These are phyloP conservation scores for Corticium candelabrum DNA, from an alignment of 37 sponge, comb jelly and placozoan species.

Conservation along the genomic window DNA sequence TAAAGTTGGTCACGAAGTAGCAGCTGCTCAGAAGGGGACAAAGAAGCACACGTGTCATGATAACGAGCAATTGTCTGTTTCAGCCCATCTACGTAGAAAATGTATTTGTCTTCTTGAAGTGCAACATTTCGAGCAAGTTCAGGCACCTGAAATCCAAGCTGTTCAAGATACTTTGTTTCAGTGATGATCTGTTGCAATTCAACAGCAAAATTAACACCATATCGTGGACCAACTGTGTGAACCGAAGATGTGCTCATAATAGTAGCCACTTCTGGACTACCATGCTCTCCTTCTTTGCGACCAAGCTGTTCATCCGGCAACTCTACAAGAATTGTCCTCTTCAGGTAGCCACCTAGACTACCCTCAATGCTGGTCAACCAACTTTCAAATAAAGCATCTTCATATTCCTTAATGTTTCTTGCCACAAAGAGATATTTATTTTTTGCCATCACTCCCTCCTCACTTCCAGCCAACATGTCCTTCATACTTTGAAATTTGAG, in stretches of 20 bases:
- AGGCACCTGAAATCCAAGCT: conserved; percentile 82
- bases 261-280: not conserved
- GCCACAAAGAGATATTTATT: conserved; percentile 87
- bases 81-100: conserved; percentile 53
- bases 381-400: conserved; percentile 58
- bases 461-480: conserved; percentile 18
- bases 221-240: not conserved
- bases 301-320: conserved; percentile 11
- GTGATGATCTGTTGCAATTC: conserved; percentile 80
- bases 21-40: conserved; percentile 29
- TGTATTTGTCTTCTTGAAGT: conserved; percentile 28
- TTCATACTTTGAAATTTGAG: conserved; percentile 66
- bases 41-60: conserved; percentile 16
- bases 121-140: conserved; percentile 92
- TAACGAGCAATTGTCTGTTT: conserved; percentile 52
- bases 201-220: conserved; percentile 78
- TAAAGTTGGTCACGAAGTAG: conserved; percentile 79
- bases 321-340: conserved; percentile 70
- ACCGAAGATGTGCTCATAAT: not conserved
- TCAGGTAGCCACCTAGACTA: conserved; percentile 63
- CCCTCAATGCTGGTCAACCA: conserved; percentile 68
- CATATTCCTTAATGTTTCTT: conserved; percentile 84
- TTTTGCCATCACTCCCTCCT: conserved; percentile 42
- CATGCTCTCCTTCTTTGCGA: not conserved
- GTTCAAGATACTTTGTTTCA: conserved; percentile 93